Percentiles rank a stretch among this genome's conserved stretches.
Evolutionary conservation across 1,140 invertebrate species (phyloP).

Genomic region (Drosophila navojoa): DNA sequence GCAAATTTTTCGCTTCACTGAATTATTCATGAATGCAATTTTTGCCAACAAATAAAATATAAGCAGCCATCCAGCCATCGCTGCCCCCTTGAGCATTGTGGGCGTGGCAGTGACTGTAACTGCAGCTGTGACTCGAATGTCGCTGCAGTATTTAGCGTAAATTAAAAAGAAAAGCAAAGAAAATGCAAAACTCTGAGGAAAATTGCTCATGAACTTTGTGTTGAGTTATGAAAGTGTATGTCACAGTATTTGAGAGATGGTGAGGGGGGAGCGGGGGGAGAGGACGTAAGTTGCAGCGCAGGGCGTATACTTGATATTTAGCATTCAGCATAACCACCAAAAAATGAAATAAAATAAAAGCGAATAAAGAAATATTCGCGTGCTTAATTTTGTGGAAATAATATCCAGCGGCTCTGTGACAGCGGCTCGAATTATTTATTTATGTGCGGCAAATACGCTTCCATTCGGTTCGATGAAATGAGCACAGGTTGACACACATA

Average conservation of each 20-base stretch:
- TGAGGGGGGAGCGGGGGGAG: no score
- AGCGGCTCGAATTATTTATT: conserved; percentile 15
- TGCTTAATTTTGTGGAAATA: conserved; percentile 66
- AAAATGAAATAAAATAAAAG: background rate
- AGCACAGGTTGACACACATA: conserved; percentile 24
- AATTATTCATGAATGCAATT: conserved; percentile 82
- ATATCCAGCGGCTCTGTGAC: conserved; percentile 3
- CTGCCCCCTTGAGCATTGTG: conserved; percentile 7
- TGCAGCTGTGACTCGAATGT: conserved; percentile 56
- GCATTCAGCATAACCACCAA: conserved; percentile 16
- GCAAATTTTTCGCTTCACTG: conserved; percentile 79
- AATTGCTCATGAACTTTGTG: conserved; percentile 51
- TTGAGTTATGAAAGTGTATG: conserved; percentile 60
- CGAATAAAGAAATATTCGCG: conserved; percentile 6
- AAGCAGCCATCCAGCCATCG: conserved; percentile 48
- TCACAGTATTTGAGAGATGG: conserved; percentile 34
- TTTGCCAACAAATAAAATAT: conserved; percentile 82
- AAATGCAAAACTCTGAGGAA: conserved; percentile 30
- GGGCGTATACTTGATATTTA: conserved; percentile 29
- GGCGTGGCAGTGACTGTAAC: conserved; percentile 32
- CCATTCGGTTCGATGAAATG: conserved; percentile 19
- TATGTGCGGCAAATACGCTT: conserved; percentile 15
- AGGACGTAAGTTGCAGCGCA: background rate
- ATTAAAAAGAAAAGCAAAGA: conserved; percentile 57
- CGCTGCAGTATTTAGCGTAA: conserved; percentile 69